phyloP scores from a whole-genome alignment of 2,113 vertebrate genomes.

The Raja brachyura region DNA sequence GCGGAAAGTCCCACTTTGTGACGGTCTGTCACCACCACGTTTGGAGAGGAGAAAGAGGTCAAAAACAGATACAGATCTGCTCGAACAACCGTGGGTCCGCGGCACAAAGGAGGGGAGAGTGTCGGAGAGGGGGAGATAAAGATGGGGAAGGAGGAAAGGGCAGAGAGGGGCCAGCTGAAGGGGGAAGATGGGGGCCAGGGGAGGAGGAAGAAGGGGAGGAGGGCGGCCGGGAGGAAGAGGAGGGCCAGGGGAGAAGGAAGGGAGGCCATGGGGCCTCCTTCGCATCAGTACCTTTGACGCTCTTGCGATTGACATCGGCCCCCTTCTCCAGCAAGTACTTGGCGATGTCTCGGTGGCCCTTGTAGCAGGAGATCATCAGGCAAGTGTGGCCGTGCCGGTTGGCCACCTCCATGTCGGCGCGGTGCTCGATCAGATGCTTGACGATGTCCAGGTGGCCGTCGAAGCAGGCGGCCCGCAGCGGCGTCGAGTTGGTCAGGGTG shows the following conservation, averaged over 20 bases:
- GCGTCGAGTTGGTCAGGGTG: conserved; percentile 90
- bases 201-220: no score
- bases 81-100: background rate
- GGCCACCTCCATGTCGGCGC: conserved; percentile 91
- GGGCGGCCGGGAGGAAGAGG: no score
- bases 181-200: no score
- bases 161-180: no score
- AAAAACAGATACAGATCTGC: background rate
- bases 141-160: background rate
- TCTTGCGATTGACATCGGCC: conserved; percentile 94
- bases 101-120: background rate
- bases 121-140: background rate
- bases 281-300: conserved; percentile 78
- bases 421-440: conserved; percentile 90
- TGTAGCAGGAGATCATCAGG: conserved; percentile 98
- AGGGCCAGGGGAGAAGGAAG: no score
- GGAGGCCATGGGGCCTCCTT: background rate
- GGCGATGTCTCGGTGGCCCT: conserved; percentile 94
- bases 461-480: conserved; percentile 88
- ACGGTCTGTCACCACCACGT: no score
- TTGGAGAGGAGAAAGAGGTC: no score
- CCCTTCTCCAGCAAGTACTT: conserved; percentile 93
- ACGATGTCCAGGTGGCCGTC: conserved; percentile 96
- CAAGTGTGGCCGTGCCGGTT: conserved; percentile 95
- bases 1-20: no score